Base-by-base conservation (phyloP, 2,113 vertebrate species). In the Rallus limicola region DNA sequence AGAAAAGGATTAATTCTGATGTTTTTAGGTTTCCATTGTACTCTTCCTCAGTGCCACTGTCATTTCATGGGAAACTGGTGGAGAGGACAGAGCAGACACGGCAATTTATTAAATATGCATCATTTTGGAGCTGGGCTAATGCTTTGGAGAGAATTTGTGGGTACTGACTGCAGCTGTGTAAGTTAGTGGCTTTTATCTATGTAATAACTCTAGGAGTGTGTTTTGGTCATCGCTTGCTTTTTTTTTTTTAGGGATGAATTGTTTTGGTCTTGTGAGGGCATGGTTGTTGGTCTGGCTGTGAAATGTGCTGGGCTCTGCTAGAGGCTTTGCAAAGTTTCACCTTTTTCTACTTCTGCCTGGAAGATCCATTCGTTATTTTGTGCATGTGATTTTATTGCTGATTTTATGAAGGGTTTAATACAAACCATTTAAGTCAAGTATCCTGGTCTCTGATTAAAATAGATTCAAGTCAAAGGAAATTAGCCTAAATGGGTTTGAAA, bases 401-500 rank as follows among this genome's bases (percentile, higher is more conserved):
- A 71, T 97, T 97, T 97, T 96, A 95, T 96, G 95, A 96, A 94
- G 92, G 94, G 87, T 92, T 97, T 98, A 97, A 93, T 97, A 92
- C 93, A 97, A 96, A 98, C 96, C 96, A 94, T 96, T 97, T 97
- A 97, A 96, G 92, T 95, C 92, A 91, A 97, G 94, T 98, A 85
- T 97, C 86, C 92, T 97, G 93, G 96, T 96, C 97, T 94, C 97
- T 97, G 97, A 97, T 97, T 97, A 98, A 98, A 98, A 97, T 88
- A 98, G 96, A 98, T 97, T 93, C 82, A 76, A 97, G 97, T 96
- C 92, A 95, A 94, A 97, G 96, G 97, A 97, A 98, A 98, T 98
- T 95, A 98, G 95, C 96, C 96, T 97, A 97, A 98, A 98, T 97
- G 97, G 97, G 84, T 98, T 98, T 96, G 86, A 97, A 97, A 98